Evolutionary conservation across 2,113 vertebrate genomes (phyloP).

Genomic region (Corythoichthys haematopterus): DNA sequence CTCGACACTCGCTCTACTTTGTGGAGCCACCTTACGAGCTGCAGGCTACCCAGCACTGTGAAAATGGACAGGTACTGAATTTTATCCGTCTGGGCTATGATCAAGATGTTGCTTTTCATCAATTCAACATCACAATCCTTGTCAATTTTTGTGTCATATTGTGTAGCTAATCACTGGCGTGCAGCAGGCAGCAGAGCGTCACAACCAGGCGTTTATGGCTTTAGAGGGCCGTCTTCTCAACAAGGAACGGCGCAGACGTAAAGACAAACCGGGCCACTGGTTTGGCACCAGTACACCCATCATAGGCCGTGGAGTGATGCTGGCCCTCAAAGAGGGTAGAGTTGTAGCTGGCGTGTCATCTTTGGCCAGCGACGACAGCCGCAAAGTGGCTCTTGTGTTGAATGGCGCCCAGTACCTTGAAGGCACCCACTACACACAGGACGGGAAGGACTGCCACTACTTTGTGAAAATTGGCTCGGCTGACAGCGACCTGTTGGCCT

Average conservation of each 20-base stretch:
- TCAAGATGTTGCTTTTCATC: not conserved
- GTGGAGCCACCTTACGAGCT: conserved; percentile 93
- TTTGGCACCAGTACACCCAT: conserved; percentile 90
- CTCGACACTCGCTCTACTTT: conserved; percentile 92
- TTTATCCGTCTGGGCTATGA: not conserved
- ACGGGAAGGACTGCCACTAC: conserved; percentile 91
- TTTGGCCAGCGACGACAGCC: conserved; percentile 89
- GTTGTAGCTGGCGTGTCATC: conserved; percentile 84
- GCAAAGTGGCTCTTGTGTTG: conserved; percentile 88
- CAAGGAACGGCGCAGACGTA: conserved; percentile 80
- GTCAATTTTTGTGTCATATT: not conserved
- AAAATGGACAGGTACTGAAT: conserved; percentile 78
- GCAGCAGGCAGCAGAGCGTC: conserved; percentile 92
- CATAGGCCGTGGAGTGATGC: conserved; percentile 92
- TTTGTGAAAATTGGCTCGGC: conserved; percentile 92
- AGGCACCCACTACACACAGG: conserved; percentile 92
- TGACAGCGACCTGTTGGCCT: conserved; percentile 85
- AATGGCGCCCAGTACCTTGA: conserved; percentile 92
- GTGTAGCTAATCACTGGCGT: conserved; percentile 89
- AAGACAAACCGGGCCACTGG: conserved; percentile 93
- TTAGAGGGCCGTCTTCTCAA: conserved; percentile 91
- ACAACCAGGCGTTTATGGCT: conserved; percentile 96
- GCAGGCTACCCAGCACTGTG: conserved; percentile 89
- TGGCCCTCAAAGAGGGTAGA: conserved; percentile 89
- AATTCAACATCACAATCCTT: not conserved